Evolutionary conservation across 2,113 vertebrate species (phyloP), one percentile per base, ranked within the genome.

Genomic region (Ploceus nigricollis): DNA sequence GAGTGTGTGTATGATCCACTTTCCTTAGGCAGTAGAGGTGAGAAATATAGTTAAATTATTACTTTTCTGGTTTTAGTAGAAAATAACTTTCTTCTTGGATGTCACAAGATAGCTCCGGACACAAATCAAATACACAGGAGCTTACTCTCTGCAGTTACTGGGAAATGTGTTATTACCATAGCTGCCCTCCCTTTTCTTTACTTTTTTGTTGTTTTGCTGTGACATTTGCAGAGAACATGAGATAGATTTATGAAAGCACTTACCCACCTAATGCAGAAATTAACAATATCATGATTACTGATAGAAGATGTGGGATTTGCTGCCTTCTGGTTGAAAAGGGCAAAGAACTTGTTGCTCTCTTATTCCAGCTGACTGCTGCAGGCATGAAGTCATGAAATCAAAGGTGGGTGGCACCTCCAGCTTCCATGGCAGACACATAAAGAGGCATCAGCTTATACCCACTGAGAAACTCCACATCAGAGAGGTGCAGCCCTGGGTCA

Each of bases 1-100:
- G 27, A 5, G 10, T 31, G 13, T 27, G 17, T 4, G 23, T 5
- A 4, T 1, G 1, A 0, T 3, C 8, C 6, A 22, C 3, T 45
- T 83, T 65, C 56, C 37, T 64, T 37, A 50, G 1, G 2, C 9
- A 33, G 15, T 42, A 33, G 57, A 68, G 5, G 9, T 58, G 21
- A 80, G 24, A 85, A 92, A 65, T 57, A 39, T 3, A 37, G 40
- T 25, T 87, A 77, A 66, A 53, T n/a, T 10, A 37, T 84, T 50
- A 40, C 17, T 54, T 68, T 25, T 79, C 14, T 60, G 9, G n/a
- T 71, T 82, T 45, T 44, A 47, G 13, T 79, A 76, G 31, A 76
- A 76, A 69, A 51, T 31, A 60, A 40, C 25, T 22, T 7, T 64
- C 17, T 87, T 70, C 15, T 25, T 79, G 16, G 11, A 65, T 8